A percentile compares a stretch with the other conserved stretches of the same genome.
Evolutionary conservation across 2,888 invertebrate species (phyloP).

Genomic region (Drepanosiphum platanoidis): DNA sequence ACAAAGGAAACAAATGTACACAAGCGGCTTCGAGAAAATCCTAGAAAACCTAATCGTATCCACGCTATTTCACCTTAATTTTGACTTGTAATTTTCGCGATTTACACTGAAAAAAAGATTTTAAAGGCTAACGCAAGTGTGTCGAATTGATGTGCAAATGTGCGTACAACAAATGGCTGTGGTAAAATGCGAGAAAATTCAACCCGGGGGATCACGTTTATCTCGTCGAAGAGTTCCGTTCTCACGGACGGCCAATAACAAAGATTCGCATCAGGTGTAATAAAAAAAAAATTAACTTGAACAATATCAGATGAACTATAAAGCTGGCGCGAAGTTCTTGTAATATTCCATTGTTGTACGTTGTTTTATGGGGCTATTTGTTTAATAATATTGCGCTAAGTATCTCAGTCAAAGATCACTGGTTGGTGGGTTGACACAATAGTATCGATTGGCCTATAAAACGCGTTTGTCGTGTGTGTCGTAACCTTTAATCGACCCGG

Average conservation of each 20-base stretch:
- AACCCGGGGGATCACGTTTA: constrained; percentile 24
- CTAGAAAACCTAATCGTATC: background rate
- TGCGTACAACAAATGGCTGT: background rate
- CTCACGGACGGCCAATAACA: constrained; percentile 50
- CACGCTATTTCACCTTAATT: too few relatives aligned
- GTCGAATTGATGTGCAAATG: constrained; percentile 7
- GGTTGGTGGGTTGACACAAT: constrained; percentile 55
- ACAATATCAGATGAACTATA: constrained; percentile 35
- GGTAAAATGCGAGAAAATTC: constrained; percentile 17
- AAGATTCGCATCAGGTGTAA: constrained; percentile 31
- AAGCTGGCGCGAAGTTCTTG: constrained; percentile 28
- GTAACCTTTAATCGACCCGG: constrained; percentile 61
- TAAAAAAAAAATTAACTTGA: constrained; percentile 40
- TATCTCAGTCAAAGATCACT: constrained; percentile 50
- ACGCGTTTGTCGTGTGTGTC: constrained; percentile 55
- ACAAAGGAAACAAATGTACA: constrained; percentile 8
- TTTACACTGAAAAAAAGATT: background rate
- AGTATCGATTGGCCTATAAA: constrained; percentile 62
- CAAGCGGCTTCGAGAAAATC: background rate
- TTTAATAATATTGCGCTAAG: constrained; percentile 48
- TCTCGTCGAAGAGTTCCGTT: constrained; percentile 29
- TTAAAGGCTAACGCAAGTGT: background rate
- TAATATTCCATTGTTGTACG: constrained; percentile 47
- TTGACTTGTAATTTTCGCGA: background rate
- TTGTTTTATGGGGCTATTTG: constrained; percentile 57